Evolutionary conservation across 2,113 vertebrate genomes (phyloP).

Genomic region (Barbus barbus): DNA sequence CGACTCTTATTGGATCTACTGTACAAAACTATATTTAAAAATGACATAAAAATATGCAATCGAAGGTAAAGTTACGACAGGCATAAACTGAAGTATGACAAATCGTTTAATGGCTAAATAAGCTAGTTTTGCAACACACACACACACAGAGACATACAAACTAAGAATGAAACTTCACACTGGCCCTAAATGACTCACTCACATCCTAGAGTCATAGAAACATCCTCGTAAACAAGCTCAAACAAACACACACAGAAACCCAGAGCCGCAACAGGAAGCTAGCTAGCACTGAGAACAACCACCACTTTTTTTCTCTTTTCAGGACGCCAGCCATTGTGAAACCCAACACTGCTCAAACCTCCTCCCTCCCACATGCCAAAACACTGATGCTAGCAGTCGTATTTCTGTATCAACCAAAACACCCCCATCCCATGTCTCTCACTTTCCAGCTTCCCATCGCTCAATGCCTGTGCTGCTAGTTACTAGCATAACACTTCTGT

Average conservation of each 20-base stretch:
- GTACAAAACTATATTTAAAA: not conserved
- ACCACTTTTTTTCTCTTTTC: slow-evolving; percentile 17
- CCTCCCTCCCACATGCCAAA: slow-evolving; percentile 46
- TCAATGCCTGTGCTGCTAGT: slow-evolving; percentile 40
- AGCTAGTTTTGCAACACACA: not conserved
- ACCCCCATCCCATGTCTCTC: slow-evolving; percentile 26
- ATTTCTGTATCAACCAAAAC: slow-evolving; percentile 17
- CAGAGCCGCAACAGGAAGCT: slow-evolving; percentile 42
- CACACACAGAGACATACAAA: not conserved
- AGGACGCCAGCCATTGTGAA: slow-evolving; percentile 44
- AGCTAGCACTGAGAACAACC: slow-evolving; percentile 32
- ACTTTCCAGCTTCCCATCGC: not conserved
- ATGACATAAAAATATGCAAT: not conserved
- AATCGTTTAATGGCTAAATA: not conserved
- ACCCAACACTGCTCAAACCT: slow-evolving; percentile 39
- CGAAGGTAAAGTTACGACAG: not conserved
- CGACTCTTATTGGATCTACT: not conserved
- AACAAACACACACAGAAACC: slow-evolving; percentile 28
- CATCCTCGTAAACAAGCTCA: slow-evolving; percentile 45
- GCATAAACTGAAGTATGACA: slow-evolving; percentile 8
- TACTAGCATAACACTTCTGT: slow-evolving; percentile 39
- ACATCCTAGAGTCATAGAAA: slow-evolving; percentile 31
- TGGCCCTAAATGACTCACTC: slow-evolving; percentile 42
- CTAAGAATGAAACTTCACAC: slow-evolving; percentile 42
- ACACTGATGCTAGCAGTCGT: slow-evolving; percentile 28